Base-by-base conservation (phyloP, 2,113 vertebrate species). In the Hypanus sabinus region DNA sequence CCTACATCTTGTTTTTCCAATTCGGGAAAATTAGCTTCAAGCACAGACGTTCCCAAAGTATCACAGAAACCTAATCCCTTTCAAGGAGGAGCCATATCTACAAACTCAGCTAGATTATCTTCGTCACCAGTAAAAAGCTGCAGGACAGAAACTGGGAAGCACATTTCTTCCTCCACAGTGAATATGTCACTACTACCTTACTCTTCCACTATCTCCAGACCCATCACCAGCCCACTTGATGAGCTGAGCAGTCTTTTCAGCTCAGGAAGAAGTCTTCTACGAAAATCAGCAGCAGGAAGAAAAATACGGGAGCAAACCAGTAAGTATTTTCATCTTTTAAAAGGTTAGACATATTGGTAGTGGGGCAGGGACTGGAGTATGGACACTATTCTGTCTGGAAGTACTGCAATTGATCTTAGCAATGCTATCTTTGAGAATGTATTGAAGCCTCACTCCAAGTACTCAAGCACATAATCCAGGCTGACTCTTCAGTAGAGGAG, bases 201-300 rank as follows among this genome's bases (percentile, higher is more conserved):
- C 95, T 99, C 97, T 95, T 97, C 98, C 30, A 97, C 98, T 87
- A 98, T 97, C 94, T 95, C 97, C 77, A 97, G 98, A 90, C 96
- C 98, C 0, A 96, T 98, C 55, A 98, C 97, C 96, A 99, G 99
- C 95, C 99, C 99, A 0, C 97, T 99, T 93, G 99, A 99, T 80
- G 99, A 99, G 95, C 97, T 99, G 95, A 97, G 97, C 94, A 99
- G 98, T 18, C 96, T 99, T 94, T 99, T 99, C 96, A 99, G 96
- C 96, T 98, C 98, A 10, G 99, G 99, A 60, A 96, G 98, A 95
- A 98, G 97, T 70, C 96, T 98, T 93, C 97, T 99, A 36, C 97
- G 98, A 94, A 98, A 97, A 95, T 98, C 98, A 11, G 97, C 97
- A 1, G 97, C 97, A 0, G 98, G 98, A 20, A 97, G 98, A 57